These are phyloP conservation scores for Flexamia atlantica DNA, from an alignment of 2,888 invertebrate genomes.

Conservation along the genomic window DNA sequence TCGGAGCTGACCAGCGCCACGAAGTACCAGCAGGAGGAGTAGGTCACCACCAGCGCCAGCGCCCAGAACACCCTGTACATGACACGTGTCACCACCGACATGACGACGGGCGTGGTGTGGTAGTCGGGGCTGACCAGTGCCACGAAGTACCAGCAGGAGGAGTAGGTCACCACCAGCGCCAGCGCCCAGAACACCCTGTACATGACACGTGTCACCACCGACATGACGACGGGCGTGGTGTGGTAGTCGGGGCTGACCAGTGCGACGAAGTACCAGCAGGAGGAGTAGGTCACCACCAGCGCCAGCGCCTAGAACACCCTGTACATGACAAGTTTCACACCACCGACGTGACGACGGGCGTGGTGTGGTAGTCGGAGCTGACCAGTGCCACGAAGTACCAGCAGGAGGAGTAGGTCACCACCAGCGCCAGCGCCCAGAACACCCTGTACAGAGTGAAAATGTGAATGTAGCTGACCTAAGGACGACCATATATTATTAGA, in stretches of 20 bases:
- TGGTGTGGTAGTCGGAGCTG: conserved; percentile 59
- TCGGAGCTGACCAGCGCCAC: too few relatives aligned
- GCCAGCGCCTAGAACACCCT: conserved; percentile 65
- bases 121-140: conserved; percentile 44
- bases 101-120: conserved; percentile 61
- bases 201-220: conserved; percentile 60
- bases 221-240: conserved; percentile 63
- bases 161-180: conserved; percentile 63
- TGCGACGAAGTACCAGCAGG: conserved; percentile 58
- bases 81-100: conserved; percentile 63
- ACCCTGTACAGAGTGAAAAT: too few relatives aligned
- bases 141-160: conserved; percentile 59
- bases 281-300: conserved; percentile 60
- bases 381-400: conserved; percentile 46
- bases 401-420: conserved; percentile 62
- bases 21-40: too few relatives aligned
- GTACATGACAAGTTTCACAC: not conserved
- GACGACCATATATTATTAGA: too few relatives aligned
- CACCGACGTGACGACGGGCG: conserved; percentile 62
- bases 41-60: too few relatives aligned
- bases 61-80: not conserved
- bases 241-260: conserved; percentile 53
- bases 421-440: conserved; percentile 65
- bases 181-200: conserved; percentile 63
- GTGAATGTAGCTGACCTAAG: too few relatives aligned